Evolutionary conservation across 2,888 invertebrate genomes (phyloP), one percentile per base, ranked within the genome.

Genomic region (Cacoxenus indagator): DNA sequence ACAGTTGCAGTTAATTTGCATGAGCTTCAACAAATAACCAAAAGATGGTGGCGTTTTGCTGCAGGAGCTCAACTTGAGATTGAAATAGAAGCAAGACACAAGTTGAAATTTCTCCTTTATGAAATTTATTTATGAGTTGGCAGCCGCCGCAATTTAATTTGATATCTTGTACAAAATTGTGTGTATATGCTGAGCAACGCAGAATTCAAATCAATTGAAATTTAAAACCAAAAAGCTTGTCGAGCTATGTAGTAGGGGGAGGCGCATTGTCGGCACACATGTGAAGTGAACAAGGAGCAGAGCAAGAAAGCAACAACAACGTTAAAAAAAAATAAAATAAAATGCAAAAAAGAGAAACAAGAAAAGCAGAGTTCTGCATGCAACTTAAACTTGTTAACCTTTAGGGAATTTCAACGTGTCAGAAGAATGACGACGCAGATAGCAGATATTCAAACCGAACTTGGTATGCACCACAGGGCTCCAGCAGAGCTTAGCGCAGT

Each of bases 311-410:
- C 2, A 22, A 19, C n/a, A 19, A 19, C 19, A 22, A 22, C 11
- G 4, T 51, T 9, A 9, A 22, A 51, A 51, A 51, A 19, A 48
- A 19, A 48, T 17, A 48, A 2, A 19, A 19, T 17, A 48, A n/a
- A 48, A 1, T 19, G 48, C 6, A 17, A 46, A 46, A 46, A 46
- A 19, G 5, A 48, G 75, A 71, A 76, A 73, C 69, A 74, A 72
- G 71, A 62, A 54, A 54, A 70, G 68, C 59, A 43, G 51, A 22
- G 51, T 65, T 68, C 65, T 70, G 75, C 73, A 71, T 76, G 70
- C 77, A 81, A 80, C 81, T 81, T 79, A 80, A 79, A 80, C 79
- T 81, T 81, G 79, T 79, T 81, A 80, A 80, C 81, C 79, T 80
- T 79, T 75, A 73, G 81, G 79, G 79, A 80, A 81, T 79, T 80